These are phyloP conservation scores for Xestia ashworthii DNA, from an alignment of 2,888 invertebrate species.

Conservation along the genomic window DNA sequence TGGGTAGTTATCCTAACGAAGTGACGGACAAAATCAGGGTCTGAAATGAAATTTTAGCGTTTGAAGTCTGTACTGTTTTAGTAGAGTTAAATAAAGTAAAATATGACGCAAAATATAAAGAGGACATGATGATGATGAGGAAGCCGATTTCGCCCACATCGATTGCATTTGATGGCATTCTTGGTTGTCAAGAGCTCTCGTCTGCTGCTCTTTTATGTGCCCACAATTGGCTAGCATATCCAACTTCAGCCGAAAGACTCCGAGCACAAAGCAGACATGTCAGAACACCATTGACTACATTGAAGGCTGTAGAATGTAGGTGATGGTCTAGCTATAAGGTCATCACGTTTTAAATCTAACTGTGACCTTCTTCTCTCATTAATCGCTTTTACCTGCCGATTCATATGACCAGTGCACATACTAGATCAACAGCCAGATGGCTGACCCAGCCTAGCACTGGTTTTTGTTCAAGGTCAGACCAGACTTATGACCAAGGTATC, in stretches of 20 bases:
- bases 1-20: constrained; percentile 19
- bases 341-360: no score
- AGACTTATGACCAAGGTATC: background rate
- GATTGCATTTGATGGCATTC: no score
- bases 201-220: background rate
- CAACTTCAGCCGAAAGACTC: background rate
- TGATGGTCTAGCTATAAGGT: background rate
- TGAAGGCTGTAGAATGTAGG: background rate
- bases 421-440: background rate
- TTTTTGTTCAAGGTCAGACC: background rate
- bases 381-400: no score
- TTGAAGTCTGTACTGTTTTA: background rate
- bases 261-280: background rate
- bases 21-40: background rate
- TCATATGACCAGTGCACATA: background rate
- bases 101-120: no score
- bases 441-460: background rate
- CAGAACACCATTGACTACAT: background rate
- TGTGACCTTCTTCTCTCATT: no score
- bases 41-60: background rate
- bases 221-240: background rate
- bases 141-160: no score
- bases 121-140: no score
- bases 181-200: background rate
- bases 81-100: background rate